phyloP scores from a whole-genome alignment of 2,113 vertebrate species.

The Passer domesticus region DNA sequence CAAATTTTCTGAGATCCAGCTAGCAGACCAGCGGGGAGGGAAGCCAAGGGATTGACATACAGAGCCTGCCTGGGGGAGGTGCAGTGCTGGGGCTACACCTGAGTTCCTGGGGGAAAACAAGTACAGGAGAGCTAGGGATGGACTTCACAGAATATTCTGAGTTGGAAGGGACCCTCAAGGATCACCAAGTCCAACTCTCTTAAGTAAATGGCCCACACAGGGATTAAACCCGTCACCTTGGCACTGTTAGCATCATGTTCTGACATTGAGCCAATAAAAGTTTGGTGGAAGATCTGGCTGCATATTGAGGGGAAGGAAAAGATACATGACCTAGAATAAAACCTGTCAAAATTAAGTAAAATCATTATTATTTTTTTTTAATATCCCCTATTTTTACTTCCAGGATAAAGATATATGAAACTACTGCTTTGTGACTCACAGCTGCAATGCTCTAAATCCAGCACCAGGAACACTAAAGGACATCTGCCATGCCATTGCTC shows the following conservation, averaged over 20 bases:
- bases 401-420: not conserved
- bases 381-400: not conserved
- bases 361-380: accelerated
- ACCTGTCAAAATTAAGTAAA: not conserved
- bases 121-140: not conserved
- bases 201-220: not conserved
- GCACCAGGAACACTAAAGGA: not conserved
- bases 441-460: not conserved
- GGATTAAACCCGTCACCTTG: not conserved
- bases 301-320: not conserved
- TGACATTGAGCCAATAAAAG: not conserved
- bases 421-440: not conserved
- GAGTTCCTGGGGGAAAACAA: not conserved
- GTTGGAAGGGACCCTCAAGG: not conserved
- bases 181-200: not conserved
- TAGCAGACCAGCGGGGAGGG: not conserved
- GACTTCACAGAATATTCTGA: not conserved
- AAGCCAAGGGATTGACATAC: not conserved
- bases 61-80: not conserved
- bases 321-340: not conserved
- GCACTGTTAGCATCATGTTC: not conserved
- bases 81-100: not conserved
- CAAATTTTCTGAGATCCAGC: not conserved
- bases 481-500: not conserved
- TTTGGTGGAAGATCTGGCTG: not conserved